phyloP scores from a whole-genome alignment of 1,140 invertebrate species.

The Hermetia illucens region DNA sequence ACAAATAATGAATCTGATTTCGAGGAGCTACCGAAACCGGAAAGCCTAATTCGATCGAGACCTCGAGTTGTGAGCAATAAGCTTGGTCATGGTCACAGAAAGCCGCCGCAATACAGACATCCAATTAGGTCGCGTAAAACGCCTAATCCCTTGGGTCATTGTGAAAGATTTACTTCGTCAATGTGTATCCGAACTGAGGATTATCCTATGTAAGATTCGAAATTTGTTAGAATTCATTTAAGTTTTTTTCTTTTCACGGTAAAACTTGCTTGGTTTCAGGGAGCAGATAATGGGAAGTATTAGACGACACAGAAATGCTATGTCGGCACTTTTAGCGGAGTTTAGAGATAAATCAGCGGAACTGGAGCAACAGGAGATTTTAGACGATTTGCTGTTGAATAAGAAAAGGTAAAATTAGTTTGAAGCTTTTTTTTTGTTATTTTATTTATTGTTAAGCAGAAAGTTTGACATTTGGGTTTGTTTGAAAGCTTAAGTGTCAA shows the following conservation, averaged over 20 bases:
- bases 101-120: conserved; percentile 10
- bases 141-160: conserved; percentile 23
- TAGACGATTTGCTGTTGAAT: conserved; percentile 19
- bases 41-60: conserved; percentile 18
- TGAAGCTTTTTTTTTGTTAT: neutral
- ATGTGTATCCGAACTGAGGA: conserved; percentile 58
- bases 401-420: conserved; percentile 18
- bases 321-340: conserved; percentile 53
- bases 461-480: neutral
- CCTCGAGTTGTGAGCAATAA: neutral
- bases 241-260: conserved; percentile 5
- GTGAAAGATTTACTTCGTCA: conserved; percentile 58
- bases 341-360: conserved; percentile 37
- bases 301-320: conserved; percentile 49
- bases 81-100: neutral
- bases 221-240: conserved; percentile 7
- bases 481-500: too few relatives aligned
- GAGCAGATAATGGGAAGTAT: conserved; percentile 64
- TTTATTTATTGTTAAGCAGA: neutral
- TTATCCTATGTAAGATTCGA: conserved; percentile 57
- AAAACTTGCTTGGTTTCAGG: conserved; percentile 32
- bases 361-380: conserved; percentile 22
- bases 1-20: conserved; percentile 7
- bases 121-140: conserved; percentile 12
- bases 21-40: conserved; percentile 21